These are phyloP conservation scores for Hypocryptadius cinnamomeus DNA, from an alignment of 2,113 vertebrate genomes.

Conservation along the genomic window DNA sequence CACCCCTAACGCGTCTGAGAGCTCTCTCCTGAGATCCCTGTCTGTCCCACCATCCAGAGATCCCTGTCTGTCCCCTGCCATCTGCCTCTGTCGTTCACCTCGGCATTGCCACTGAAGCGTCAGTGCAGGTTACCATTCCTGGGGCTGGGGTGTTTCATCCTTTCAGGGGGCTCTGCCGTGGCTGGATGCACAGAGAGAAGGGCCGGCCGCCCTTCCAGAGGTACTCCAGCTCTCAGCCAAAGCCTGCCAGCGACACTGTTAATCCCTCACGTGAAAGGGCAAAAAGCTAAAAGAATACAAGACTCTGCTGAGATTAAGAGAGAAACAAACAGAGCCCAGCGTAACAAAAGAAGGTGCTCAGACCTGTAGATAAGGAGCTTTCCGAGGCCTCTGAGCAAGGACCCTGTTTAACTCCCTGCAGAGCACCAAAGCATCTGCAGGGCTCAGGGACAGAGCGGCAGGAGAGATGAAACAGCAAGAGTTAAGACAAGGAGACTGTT, in stretches of 20 bases:
- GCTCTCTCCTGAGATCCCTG: too few species aligned
- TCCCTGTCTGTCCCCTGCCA: not conserved
- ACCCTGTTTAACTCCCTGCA: conserved; percentile 38
- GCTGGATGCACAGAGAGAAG: rapidly evolving
- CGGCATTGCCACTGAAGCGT: not conserved
- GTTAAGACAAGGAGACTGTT: not conserved
- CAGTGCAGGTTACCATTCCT: not conserved
- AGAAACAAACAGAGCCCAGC: conserved; percentile 28
- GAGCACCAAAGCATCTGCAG: not conserved
- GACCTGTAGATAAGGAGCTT: conserved; percentile 50
- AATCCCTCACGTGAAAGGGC: conserved; percentile 37
- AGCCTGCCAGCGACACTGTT: not conserved
- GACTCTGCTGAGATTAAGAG: conserved; percentile 27
- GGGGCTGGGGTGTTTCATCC: not conserved
- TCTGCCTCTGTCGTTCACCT: not conserved
- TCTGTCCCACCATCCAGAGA: too few species aligned
- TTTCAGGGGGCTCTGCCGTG: not conserved
- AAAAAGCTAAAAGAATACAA: conserved; percentile 56
- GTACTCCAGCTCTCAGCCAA: not conserved
- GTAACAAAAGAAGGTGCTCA: conserved; percentile 53
- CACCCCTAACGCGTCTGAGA: rapidly evolving
- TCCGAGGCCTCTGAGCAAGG: not conserved
- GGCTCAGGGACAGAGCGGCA: not conserved
- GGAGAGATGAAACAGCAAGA: not conserved
- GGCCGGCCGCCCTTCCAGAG: not conserved